A percentile compares a stretch with the other conserved stretches of the same genome.
Conservation (phyloP, 2,888 invertebrate genomes). For the Drosophila peninsularis region DNA sequence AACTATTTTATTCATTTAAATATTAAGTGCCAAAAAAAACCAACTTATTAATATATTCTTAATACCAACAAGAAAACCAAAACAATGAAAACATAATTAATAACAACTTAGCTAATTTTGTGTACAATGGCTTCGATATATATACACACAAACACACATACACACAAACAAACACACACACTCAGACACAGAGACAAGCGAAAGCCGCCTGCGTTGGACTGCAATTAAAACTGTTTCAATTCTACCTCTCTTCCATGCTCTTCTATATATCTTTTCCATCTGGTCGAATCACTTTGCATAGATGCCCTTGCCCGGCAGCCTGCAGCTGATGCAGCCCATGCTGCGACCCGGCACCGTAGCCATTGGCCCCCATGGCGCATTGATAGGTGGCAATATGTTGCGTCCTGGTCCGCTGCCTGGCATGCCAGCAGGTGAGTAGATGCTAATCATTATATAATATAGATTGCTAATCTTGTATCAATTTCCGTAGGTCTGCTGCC, state of each 20-base stretch:
- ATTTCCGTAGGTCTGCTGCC: slow-evolving; percentile 80
- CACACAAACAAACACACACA: slow-evolving; percentile 37
- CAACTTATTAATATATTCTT: slow-evolving; percentile 69
- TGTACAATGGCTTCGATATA: slow-evolving; percentile 79
- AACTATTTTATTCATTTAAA: slow-evolving; percentile 63
- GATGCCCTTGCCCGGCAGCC: slow-evolving; percentile 82
- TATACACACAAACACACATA: slow-evolving; percentile 22
- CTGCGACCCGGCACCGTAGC: slow-evolving; percentile 83
- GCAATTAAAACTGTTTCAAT: slow-evolving; percentile 51
- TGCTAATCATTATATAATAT: neutral
- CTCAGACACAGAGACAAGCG: slow-evolving; percentile 30
- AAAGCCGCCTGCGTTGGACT: slow-evolving; percentile 6
- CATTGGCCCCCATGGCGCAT: slow-evolving; percentile 82
- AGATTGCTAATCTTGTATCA: neutral
- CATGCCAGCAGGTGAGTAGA: slow-evolving; percentile 83
- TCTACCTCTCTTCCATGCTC: slow-evolving; percentile 68
- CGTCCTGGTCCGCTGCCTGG: slow-evolving; percentile 81
- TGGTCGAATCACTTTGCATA: slow-evolving; percentile 29
- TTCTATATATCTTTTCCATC: slow-evolving; percentile 63
- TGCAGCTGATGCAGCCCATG: slow-evolving; percentile 84
- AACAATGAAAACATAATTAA: slow-evolving; percentile 59
- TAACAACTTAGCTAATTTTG: slow-evolving; percentile 79
- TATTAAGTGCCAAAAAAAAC: slow-evolving; percentile 65
- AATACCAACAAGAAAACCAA: slow-evolving; percentile 51
- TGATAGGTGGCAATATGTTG: slow-evolving; percentile 84